Percentiles rank a stretch among this genome's conserved stretches.
Evolutionary conservation across 2,888 invertebrate genomes (phyloP).

Genomic region (Hirtodrosophila cameraria): DNA sequence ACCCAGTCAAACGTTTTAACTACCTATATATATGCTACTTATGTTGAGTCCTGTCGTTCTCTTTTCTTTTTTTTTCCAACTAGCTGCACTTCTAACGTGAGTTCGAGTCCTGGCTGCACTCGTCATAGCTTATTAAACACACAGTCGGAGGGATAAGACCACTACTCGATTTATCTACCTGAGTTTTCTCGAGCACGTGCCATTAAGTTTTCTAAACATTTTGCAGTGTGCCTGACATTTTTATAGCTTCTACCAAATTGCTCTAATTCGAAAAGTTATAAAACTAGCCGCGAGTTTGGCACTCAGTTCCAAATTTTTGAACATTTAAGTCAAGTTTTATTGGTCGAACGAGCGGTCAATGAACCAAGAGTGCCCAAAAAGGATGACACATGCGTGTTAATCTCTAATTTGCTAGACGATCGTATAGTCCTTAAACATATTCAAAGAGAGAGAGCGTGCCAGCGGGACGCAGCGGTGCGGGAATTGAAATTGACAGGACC

Average conservation of each 20-base stretch:
- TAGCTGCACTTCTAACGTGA: constrained; percentile 40
- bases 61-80: constrained; percentile 1
- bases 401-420: constrained; percentile 79
- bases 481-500: constrained; percentile 43
- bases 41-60: constrained; percentile 20
- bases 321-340: constrained; percentile 60
- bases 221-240: constrained; percentile 64
- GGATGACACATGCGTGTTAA: constrained; percentile 80
- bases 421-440: too few species aligned
- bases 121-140: constrained; percentile 79
- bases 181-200: constrained; percentile 37
- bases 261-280: constrained; percentile 72
- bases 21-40: constrained; percentile 12
- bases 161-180: constrained; percentile 32
- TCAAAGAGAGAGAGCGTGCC: too few species aligned
- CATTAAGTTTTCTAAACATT: constrained; percentile 28
- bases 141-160: constrained; percentile 27
- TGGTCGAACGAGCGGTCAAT: constrained; percentile 66
- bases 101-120: constrained; percentile 19
- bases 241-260: constrained; percentile 75
- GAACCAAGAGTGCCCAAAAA: constrained; percentile 56
- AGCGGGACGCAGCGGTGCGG: constrained; percentile 35
- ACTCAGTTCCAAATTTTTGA: constrained; percentile 49
- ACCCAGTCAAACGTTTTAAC: constrained; percentile 33
- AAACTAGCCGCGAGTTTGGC: constrained; percentile 63